Percentiles rank a stretch among this genome's conserved stretches.
Evolutionary conservation across 2,888 invertebrate species (phyloP).

Genomic region (Kuschelorhynchus macadamiae): DNA sequence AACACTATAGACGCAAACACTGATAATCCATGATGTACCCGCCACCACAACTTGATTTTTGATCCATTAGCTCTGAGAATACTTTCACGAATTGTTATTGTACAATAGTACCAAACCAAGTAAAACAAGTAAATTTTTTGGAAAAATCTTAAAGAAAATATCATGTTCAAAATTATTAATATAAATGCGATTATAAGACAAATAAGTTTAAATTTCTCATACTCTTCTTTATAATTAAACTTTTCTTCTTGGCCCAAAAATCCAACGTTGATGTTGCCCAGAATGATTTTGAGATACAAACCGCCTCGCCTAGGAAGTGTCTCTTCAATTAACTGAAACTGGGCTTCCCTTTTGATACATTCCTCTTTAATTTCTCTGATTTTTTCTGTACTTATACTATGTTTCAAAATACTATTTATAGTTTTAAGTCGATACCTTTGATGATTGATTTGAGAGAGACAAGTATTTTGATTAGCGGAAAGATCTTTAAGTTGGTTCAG

Average conservation of each 20-base stretch:
- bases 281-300: slow-evolving; percentile 88
- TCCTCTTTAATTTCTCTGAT: slow-evolving; percentile 68
- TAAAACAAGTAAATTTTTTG: slow-evolving; percentile 91
- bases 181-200: slow-evolving; percentile 90
- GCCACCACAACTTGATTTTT: slow-evolving; percentile 97
- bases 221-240: slow-evolving; percentile 94
- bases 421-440: slow-evolving; percentile 89
- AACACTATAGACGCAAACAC: slow-evolving; percentile 93
- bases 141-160: slow-evolving; percentile 75
- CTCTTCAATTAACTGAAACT: slow-evolving; percentile 90
- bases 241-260: slow-evolving; percentile 94
- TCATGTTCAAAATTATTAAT: slow-evolving; percentile 81
- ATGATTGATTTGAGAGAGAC: slow-evolving; percentile 88
- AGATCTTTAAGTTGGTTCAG: slow-evolving; percentile 85
- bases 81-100: slow-evolving; percentile 96
- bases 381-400: slow-evolving; percentile 15
- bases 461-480: slow-evolving; percentile 84
- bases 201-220: slow-evolving; percentile 96
- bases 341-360: slow-evolving; percentile 81
- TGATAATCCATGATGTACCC: slow-evolving; percentile 96
- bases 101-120: slow-evolving; percentile 99
- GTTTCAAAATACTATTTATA: slow-evolving; percentile 67
- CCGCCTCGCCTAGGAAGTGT: slow-evolving; percentile 84
- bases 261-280: slow-evolving; percentile 96
- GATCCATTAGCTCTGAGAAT: slow-evolving; percentile 98